A percentile compares a stretch with the other conserved stretches of the same genome.
phyloP scores from a whole-genome alignment of 2,888 invertebrate species.

The Homarus gammarus region DNA sequence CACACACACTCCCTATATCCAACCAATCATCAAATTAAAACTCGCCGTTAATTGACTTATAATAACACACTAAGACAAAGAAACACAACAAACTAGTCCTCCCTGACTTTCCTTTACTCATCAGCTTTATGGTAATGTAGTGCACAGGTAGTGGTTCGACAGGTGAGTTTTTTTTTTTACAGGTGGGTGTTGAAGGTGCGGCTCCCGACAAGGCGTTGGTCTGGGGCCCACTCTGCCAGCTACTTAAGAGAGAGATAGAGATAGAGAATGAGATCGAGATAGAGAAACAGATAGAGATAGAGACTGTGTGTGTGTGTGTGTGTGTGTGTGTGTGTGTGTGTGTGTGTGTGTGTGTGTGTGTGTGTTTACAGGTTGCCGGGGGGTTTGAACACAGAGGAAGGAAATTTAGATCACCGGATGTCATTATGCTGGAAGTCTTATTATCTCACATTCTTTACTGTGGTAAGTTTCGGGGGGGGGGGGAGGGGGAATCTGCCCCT shows the following conservation, averaged over 20 bases:
- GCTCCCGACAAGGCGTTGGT: constrained; percentile 19
- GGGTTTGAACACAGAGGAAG: too few relatives aligned
- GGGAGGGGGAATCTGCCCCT: too few relatives aligned
- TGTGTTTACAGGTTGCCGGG: background rate
- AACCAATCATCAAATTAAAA: background rate
- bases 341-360: background rate
- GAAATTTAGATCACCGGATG: background rate
- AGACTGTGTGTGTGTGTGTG: constrained; percentile 22
- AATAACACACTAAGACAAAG: constrained; percentile 37
- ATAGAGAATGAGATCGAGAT: constrained; percentile 77
- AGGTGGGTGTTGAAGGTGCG: constrained; percentile 4
- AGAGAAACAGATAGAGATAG: constrained; percentile 51
- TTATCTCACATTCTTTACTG: background rate
- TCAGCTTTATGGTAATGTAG: constrained; percentile 56
- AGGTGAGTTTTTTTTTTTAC: constrained; percentile 76
- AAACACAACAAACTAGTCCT: background rate
- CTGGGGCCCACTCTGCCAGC: too few relatives aligned
- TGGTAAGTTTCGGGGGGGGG: too few relatives aligned
- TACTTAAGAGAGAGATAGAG: constrained; percentile 15
- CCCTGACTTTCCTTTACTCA: constrained; percentile 6
- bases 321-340: constrained; percentile 20
- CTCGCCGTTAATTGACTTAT: constrained; percentile 44
- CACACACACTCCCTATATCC: background rate
- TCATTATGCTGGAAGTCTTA: background rate
- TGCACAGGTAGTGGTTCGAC: background rate